A percentile compares a stretch with the other conserved stretches of the same genome.
phyloP scores from a whole-genome alignment of 1,140 invertebrate genomes.

The Leptopilina boulardi region DNA sequence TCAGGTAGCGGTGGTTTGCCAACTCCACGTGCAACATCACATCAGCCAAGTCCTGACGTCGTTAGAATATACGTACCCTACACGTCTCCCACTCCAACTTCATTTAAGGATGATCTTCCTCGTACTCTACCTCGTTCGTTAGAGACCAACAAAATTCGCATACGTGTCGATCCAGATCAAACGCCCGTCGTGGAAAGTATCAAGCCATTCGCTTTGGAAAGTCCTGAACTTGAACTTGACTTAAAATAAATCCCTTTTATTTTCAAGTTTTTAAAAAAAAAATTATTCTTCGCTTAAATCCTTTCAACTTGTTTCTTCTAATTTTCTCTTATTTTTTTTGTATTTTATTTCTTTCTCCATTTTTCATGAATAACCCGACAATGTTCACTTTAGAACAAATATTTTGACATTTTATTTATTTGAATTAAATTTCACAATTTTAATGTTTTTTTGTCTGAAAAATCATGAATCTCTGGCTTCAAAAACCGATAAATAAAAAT shows the following conservation, averaged over 20 bases:
- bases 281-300: not conserved
- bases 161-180: conserved; percentile 81
- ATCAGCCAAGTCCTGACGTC: conserved; percentile 81
- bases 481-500: no score
- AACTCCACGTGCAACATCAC: conserved; percentile 80
- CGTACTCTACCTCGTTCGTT: conserved; percentile 72
- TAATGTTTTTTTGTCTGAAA: no score
- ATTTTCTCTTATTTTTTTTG: not conserved
- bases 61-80: conserved; percentile 87
- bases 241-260: conserved; percentile 65
- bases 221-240: conserved; percentile 75
- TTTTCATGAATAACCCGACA: not conserved
- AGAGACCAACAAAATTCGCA: conserved; percentile 81
- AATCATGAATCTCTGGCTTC: no score
- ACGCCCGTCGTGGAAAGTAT: conserved; percentile 84
- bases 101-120: conserved; percentile 78
- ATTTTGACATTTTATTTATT: not conserved
- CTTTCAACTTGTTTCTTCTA: not conserved
- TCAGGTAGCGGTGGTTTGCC: conserved; percentile 80
- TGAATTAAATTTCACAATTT: no score
- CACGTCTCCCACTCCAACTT: conserved; percentile 75
- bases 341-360: not conserved
- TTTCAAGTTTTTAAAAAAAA: not conserved
- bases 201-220: conserved; percentile 78
- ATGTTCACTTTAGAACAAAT: not conserved